Base-by-base conservation (phyloP, 23 tunicate species). In the Trididemnum nubilum region DNA sequence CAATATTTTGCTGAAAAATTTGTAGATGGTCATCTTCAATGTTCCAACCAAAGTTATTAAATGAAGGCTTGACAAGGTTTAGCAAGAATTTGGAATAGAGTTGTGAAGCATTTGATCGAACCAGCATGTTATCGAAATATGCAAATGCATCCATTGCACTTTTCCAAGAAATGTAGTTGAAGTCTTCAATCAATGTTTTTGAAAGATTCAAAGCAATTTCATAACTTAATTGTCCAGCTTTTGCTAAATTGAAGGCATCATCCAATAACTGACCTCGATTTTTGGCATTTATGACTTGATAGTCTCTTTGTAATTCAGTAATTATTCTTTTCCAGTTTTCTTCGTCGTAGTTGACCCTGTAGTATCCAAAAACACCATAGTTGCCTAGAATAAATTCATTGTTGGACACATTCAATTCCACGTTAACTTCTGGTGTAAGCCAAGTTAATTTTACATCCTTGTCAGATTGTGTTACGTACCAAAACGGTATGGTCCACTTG, bases 321-420 rank as follows among this genome's bases (percentile, higher is more conserved):
- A 51, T 85, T 21, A 90, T 80, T 49, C 34, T 33, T 23, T 51
- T n/a, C 96, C 96, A 90, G 37, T 79, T 85, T 7, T 80, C 71
- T 25, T 27, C 78, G 40, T 90, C 96, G 38, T 90, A 90, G 44
- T 90, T 90, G 5, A 90, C 96, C 65, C 96, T 26, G 28, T 90
- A 90, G 51, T 90, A 90, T n/a, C 96, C 96, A 61, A 74, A 59
- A 0, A 80, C 89, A 18, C 65, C 89, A 73, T 59, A 77, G 78
- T 90, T 90, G 0, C 88, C 96, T 33, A 90, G 36, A 52, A 85
- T 24, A 67, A 30, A 67, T 37, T 67, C 74, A 33, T 24, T 33
- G 31, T 67, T 33, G 4, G 37, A 38, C 2, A 67, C 74, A 4
- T 67, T n/a, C 2, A 67, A 12, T 12, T 12, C n/a, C 5, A 5